These are phyloP conservation scores for Drosophila eugracilis DNA, from an alignment of 1,140 invertebrate species.

Conservation along the genomic window DNA sequence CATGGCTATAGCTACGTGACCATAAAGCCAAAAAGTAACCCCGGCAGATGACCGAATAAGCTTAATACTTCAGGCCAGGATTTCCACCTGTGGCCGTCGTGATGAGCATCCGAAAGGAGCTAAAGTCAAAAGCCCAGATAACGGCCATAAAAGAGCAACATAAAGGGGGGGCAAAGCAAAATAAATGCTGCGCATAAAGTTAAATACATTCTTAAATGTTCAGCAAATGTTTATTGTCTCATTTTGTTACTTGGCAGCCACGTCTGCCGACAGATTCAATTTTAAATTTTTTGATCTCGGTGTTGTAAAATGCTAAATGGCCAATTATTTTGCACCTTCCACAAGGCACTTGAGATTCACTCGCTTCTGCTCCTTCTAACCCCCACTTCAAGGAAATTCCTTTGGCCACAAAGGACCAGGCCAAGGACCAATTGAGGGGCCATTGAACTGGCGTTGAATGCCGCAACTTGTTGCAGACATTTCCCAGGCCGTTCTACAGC, in stretches of 20 bases:
- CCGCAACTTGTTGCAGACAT: constrained; percentile 44
- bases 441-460: constrained; percentile 36
- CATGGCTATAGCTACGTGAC: constrained; percentile 52
- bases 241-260: constrained; percentile 3
- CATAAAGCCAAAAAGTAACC: constrained; percentile 73
- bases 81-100: constrained; percentile 68
- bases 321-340: constrained; percentile 72
- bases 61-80: constrained; percentile 13
- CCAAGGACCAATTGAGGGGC: constrained; percentile 28
- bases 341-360: constrained; percentile 44
- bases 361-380: neutral
- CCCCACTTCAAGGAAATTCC: constrained; percentile 4
- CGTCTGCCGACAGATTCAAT: constrained; percentile 47
- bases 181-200: constrained; percentile 43
- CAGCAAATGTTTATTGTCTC: constrained; percentile 24
- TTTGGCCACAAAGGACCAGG: constrained; percentile 15
- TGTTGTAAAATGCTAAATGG: constrained; percentile 70
- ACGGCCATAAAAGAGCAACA: constrained; percentile 51
- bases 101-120: constrained; percentile 8
- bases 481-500: constrained; percentile 7
- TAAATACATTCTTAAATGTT: constrained; percentile 49
- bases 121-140: constrained; percentile 22
- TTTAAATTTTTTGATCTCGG: constrained; percentile 45
- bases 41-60: constrained; percentile 40
- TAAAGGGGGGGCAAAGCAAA: constrained; percentile 4